Evolutionary conservation across 92 coral and sea anemone genomes (phyloP), one percentile per base, ranked within the genome.

Genomic region (Zoanthus gigantus): DNA sequence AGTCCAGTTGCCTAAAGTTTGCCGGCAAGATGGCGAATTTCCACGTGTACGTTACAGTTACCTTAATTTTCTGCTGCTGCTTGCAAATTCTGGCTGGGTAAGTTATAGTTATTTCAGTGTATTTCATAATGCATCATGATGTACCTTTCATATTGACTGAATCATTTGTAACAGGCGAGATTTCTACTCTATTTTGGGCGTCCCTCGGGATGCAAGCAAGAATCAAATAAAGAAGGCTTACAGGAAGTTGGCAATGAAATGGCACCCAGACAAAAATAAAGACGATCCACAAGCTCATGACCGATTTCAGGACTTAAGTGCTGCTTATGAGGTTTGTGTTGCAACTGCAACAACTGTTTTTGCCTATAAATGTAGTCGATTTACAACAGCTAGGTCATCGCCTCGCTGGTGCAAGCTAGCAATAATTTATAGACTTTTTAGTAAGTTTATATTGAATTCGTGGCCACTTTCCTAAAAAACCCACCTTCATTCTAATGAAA

Each of bases 81-180:
- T 73, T 97, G 50, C 99, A 97, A 77, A 94, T 94, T 73, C 88
- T 97, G 92, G 99, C 99, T 31, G 99, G 98, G 99, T 97, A 92
- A 89, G 95, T 65, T 77, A 48, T 17, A 5, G 29, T 63, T 30
- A n/a, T 15, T 46, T 13, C 12, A 30, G 29, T 15, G 16, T 29
- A 47, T 71, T 17, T 63, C 81, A 16, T 14, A 18, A 47, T 48
- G 16, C 61, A 28, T 6, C 56, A 23, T 30, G 18, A 54, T 66
- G 47, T 37, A 9, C 6, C 45, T 37, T 37, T 13, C 60, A 37
- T 54, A 16, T 77, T 66, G 47, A 58, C 42, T 88, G 54, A 30
- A 79, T 83, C 42, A 6, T 53, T 69, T 57, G 32, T 67, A 68
- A 66, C 83, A 97, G 99, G 96, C 89, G 98, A 84, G 99, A 97